These are phyloP conservation scores for Eira barbara DNA, from an alignment of 2,113 vertebrate genomes.

Conservation along the genomic window DNA sequence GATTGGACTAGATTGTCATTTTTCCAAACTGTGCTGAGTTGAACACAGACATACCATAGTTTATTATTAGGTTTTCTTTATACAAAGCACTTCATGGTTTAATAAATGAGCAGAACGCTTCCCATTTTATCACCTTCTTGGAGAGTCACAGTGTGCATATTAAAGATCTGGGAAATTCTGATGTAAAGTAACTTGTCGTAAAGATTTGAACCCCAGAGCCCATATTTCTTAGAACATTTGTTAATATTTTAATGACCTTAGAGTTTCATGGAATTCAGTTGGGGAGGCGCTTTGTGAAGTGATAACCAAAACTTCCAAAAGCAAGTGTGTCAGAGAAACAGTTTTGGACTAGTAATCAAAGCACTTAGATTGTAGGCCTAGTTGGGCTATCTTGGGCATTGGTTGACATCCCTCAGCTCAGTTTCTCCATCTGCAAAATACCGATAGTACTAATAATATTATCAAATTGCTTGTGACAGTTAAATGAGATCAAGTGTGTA, in stretches of 20 bases:
- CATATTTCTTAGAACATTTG: not conserved
- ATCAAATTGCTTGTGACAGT: not conserved
- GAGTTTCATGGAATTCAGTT: not conserved
- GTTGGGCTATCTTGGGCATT: not conserved
- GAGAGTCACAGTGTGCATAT: not conserved
- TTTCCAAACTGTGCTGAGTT: not conserved
- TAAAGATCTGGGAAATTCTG: slow-evolving; percentile 6
- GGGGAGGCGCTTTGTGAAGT: not conserved
- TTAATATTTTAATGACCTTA: not conserved
- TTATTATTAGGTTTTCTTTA: not conserved
- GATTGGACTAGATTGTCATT: not conserved
- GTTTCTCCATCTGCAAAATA: not conserved
- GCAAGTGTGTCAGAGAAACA: not conserved
- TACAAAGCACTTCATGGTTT: not conserved
- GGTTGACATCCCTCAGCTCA: not conserved
- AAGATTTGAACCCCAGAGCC: not conserved
- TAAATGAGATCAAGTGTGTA: not conserved
- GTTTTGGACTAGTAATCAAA: not conserved
- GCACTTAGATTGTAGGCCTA: not conserved
- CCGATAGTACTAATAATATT: not conserved
- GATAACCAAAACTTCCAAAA: not conserved
- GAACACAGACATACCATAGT: not conserved
- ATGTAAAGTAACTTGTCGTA: not conserved
- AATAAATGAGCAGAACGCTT: not conserved
- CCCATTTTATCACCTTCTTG: not conserved